These are phyloP conservation scores for Drosophila ohnishii DNA, from an alignment of 1,140 invertebrate genomes.

Conservation along the genomic window DNA sequence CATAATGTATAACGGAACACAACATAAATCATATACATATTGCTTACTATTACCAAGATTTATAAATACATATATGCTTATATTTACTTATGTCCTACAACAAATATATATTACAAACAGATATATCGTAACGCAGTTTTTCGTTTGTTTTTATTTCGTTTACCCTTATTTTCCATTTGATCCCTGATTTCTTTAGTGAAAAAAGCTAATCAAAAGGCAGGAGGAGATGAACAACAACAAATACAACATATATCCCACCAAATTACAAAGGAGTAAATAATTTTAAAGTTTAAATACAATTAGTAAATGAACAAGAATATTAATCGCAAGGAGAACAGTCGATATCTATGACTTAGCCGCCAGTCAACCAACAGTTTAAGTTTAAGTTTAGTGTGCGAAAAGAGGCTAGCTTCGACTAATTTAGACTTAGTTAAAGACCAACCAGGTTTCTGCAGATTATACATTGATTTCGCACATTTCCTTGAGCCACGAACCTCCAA, in stretches of 20 bases:
- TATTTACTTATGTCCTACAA: conserved; percentile 71
- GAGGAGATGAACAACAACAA: conserved; percentile 55
- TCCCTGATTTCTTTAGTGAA: neutral
- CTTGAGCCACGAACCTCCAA: conserved; percentile 4
- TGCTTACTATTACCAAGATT: conserved; percentile 67
- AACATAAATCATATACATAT: conserved; percentile 50
- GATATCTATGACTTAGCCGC: conserved; percentile 12
- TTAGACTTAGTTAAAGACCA: conserved; percentile 63
- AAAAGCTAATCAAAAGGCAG: conserved; percentile 57
- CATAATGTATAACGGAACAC: conserved; percentile 51
- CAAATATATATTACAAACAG: conserved; percentile 63
- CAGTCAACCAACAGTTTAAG: conserved; percentile 39
- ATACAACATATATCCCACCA: conserved; percentile 81
- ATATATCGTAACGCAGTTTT: conserved; percentile 42
- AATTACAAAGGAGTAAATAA: conserved; percentile 68
- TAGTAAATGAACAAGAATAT: conserved; percentile 20
- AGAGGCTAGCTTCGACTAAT: conserved; percentile 56
- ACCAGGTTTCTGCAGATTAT: conserved; percentile 71
- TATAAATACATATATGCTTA: conserved; percentile 54
- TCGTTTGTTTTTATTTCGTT: conserved; percentile 27
- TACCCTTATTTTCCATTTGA: neutral
- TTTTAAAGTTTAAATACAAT: conserved; percentile 41
- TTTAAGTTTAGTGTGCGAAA: conserved; percentile 37
- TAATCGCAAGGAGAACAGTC: conserved; percentile 27
- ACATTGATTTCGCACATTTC: conserved; percentile 42